Base-by-base conservation (phyloP, 2,113 vertebrate species). In the Irena cyanogastra region DNA sequence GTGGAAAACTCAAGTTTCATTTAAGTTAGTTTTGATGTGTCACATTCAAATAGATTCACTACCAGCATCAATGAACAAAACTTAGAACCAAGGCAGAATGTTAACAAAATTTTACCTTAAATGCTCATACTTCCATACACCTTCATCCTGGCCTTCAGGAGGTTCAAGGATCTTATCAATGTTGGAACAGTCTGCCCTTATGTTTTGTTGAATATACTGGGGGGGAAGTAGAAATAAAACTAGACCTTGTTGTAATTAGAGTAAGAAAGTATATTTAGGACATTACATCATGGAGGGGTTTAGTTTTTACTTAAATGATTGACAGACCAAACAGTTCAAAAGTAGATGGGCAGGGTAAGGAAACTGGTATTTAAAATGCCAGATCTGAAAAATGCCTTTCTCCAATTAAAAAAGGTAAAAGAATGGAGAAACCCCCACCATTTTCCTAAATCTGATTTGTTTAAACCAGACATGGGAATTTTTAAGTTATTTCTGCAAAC, bases 71-170 rank as follows among this genome's bases (percentile, higher is more conserved):
- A 21, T 41, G 59, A 86, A 80, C 10, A 83, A 54, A 68, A 35
- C 30, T n/a, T 22, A 18, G 20, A 45, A 72, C 9, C 4, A 2
- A 45, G 33, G 92, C 9, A 24, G 23, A 17, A 8, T 7, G 3
- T 2, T 57, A 42, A 49, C 45, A 54, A 10, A 87, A 82, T 92
- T 95, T 90, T 98, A 99, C 99, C 99, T 98, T 97, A 99, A 98
- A 96, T 99, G 99, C 96, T 99, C 99, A n/a, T 99, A 99, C 59
- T 99, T 99, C 99, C 99, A 99, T 12, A 99, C 99, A 4, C 99
- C 99, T 97, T 99, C 99, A 94, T 99, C 99, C 97, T 99, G 99
- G 72, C 99, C 99, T 97, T 99, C 99, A 2, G 99, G 99, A 93
- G 99, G 99, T 90, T 99, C 99, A 95, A 99, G 98, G 97, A 99